Evolutionary conservation across 2,113 vertebrate genomes (phyloP).

Genomic region (Tinamus guttatus): DNA sequence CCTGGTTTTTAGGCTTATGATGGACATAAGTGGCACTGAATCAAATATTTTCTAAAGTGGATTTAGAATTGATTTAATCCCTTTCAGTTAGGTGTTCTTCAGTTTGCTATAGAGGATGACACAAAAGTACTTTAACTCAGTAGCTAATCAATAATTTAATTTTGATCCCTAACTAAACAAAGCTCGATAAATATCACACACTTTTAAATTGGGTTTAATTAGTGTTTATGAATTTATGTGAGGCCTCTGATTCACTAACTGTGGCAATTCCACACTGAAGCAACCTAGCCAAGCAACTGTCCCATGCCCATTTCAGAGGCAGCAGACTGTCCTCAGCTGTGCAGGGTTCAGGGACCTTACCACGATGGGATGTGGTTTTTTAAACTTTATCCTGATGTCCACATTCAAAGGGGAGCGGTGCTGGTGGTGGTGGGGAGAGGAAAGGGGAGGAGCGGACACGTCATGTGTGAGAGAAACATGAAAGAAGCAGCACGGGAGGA

Average conservation of each 20-base stretch:
- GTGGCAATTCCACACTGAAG: neutral
- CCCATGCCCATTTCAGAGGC: neutral
- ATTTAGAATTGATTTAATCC: neutral
- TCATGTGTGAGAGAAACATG: neutral
- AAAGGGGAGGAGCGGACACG: neutral
- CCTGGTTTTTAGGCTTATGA: neutral
- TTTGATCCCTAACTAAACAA: slow-evolving; percentile 53
- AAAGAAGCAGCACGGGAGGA: neutral
- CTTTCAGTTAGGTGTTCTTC: neutral
- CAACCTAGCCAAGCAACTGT: neutral
- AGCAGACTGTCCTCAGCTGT: neutral
- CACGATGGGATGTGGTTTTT: slow-evolving; percentile 11
- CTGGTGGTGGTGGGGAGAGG: neutral
- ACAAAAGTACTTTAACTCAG: neutral
- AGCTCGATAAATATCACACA: slow-evolving; percentile 48
- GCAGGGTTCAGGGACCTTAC: neutral
- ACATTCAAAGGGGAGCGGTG: neutral
- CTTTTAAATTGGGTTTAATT: slow-evolving; percentile 52
- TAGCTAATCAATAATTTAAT: slow-evolving; percentile 54
- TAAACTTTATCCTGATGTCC: neutral
- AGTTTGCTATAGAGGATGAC: slow-evolving; percentile 10
- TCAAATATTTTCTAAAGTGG: neutral
- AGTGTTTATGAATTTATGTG: slow-evolving; percentile 39
- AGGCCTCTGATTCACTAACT: slow-evolving; percentile 47
- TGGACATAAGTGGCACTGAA: neutral